Conservation (phyloP, 2,797 vertebrate genomes). For the Selene dorsalis region DNA sequence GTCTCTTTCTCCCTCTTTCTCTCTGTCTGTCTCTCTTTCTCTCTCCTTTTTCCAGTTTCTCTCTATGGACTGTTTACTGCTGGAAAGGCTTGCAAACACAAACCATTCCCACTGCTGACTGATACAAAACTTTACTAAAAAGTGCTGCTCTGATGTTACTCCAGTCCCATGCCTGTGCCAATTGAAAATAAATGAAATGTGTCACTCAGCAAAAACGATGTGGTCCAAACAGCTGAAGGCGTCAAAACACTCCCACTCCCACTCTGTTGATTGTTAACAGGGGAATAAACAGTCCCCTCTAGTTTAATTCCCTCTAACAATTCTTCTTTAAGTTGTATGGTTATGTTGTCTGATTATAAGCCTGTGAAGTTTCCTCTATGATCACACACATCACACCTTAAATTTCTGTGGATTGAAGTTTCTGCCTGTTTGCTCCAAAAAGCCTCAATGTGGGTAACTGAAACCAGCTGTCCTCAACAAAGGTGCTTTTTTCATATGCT, state of each 20-base stretch:
- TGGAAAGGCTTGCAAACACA: slow-evolving; percentile 37
- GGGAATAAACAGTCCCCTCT: slow-evolving; percentile 1
- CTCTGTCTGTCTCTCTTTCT: slow-evolving; percentile 34
- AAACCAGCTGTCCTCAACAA: slow-evolving; percentile 39
- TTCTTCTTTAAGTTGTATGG: neutral
- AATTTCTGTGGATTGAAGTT: neutral
- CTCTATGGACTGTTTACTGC: slow-evolving; percentile 55
- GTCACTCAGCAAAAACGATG: slow-evolving; percentile 48
- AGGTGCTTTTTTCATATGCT: neutral
- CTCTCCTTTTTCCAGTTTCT: slow-evolving; percentile 3
- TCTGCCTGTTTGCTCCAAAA: slow-evolving; percentile 22
- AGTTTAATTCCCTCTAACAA: slow-evolving; percentile 17
- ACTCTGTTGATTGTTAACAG: slow-evolving; percentile 22
- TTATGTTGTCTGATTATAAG: neutral
- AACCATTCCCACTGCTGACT: slow-evolving; percentile 46
- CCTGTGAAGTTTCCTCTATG: slow-evolving; percentile 2
- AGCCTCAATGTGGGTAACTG: slow-evolving; percentile 18
- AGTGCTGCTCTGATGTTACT: slow-evolving; percentile 20
- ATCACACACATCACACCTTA: slow-evolving; percentile 4
- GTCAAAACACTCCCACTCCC: slow-evolving; percentile 2
- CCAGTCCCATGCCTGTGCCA: slow-evolving; percentile 15
- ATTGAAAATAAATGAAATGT: slow-evolving; percentile 31
- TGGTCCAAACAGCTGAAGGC: slow-evolving; percentile 37
- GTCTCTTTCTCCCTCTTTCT: slow-evolving; percentile 36
- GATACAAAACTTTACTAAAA: slow-evolving; percentile 15